Percentiles rank a stretch among this genome's conserved stretches.
These are phyloP conservation scores for Autographa gamma DNA, from an alignment of 2,888 invertebrate genomes.

Conservation along the genomic window DNA sequence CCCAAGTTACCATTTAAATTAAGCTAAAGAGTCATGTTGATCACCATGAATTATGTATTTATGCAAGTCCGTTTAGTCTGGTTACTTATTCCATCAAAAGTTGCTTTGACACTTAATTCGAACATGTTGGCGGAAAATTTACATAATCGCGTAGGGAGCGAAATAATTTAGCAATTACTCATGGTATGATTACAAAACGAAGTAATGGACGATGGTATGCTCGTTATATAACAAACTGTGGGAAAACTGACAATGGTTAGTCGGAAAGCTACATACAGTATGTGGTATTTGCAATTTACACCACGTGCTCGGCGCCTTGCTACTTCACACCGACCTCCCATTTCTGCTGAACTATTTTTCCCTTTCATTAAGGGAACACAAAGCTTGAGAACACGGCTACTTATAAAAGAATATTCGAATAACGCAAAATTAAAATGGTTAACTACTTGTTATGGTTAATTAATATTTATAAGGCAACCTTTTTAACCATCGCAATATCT, in stretches of 20 bases:
- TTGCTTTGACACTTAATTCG: constrained; percentile 19
- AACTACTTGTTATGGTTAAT: not conserved
- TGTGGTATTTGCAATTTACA: constrained; percentile 76
- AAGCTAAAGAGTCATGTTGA: not conserved
- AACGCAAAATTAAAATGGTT: constrained; percentile 7
- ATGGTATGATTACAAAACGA: constrained; percentile 42
- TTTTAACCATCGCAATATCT: constrained; percentile 18
- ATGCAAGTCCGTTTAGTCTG: constrained; percentile 19
- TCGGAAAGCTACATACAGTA: constrained; percentile 34
- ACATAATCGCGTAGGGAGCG: constrained; percentile 41
- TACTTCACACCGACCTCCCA: constrained; percentile 68
- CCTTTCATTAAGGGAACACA: constrained; percentile 30
- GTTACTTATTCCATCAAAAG: constrained; percentile 30
- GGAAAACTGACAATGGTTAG: constrained; percentile 42
- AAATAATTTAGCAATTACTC: constrained; percentile 48
- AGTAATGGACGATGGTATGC: constrained; percentile 41
- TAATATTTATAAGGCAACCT: not conserved
- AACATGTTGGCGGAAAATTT: constrained; percentile 27
- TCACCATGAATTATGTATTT: constrained; percentile 25
- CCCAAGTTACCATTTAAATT: not conserved
- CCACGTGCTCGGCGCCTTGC: constrained; percentile 61
- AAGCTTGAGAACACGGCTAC: constrained; percentile 21
- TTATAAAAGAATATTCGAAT: constrained; percentile 20
- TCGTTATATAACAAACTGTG: constrained; percentile 51
- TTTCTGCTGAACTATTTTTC: constrained; percentile 67